Evolutionary conservation across 2,797 vertebrate species (phyloP), one percentile per base, ranked within the genome.

Genomic region (Acrossocheilus wenchowensis): DNA sequence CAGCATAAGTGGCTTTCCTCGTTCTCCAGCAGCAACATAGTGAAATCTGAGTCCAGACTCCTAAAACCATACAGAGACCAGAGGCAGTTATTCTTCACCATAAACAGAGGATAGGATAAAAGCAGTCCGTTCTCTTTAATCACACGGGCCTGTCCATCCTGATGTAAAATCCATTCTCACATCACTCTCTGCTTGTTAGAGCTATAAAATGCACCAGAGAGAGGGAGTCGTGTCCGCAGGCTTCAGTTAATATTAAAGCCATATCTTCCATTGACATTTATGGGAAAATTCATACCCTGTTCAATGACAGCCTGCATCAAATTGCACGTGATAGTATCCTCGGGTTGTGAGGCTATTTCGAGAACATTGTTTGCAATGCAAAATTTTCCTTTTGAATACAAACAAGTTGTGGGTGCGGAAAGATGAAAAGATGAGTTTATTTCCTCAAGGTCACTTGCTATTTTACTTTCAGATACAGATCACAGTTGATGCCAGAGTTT

Each of bases 1-100:
- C 88, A 99, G 92, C 98, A 99, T 98, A 87, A 99, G 97, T 3
- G 98, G 98, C 93, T 98, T 99, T 71, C 98, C 98, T 93, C 98
- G 94, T 91, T 99, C 98, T 89, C 98, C 98, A 1, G 98, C 97
- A 85, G 98, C 98, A 64, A 99, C 98, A 93, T 99, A 99, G 93
- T 99, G 98, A 92, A 99, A 99, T 93, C 98, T 95, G 89, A 99
- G 93, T 80, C 98, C 98, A 0, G 98, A 99, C 92, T 99, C 98
- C 98, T 99, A 91, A 17, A 88, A 87, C 12, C 82, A 86, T 50
- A 75, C 45, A 85, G 73, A 86, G 69, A 84, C 17, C 77, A 57
- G 23, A 75, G 43, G 60, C 78, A 57, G 74, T 80, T 82, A 72
- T 57, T 48, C n/a, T 68, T 79, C 84, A 43, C 21, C 34, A 23